These are phyloP conservation scores for Micromussa lordhowensis DNA, from an alignment of 92 coral and sea anemone species.

Conservation along the genomic window DNA sequence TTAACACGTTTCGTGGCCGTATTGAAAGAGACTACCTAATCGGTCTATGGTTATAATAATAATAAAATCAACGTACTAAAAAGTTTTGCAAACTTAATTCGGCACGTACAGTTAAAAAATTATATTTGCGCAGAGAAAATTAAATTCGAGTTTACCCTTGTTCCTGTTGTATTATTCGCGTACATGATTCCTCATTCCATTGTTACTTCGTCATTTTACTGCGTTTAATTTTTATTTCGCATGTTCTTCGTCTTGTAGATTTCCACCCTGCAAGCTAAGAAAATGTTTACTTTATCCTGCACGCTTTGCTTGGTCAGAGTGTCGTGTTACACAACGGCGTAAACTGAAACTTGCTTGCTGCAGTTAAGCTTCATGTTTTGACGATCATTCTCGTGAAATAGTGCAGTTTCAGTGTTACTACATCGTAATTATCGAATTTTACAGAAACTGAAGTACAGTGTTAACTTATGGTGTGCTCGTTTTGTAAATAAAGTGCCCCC, in stretches of 20 bases:
- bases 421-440: background rate
- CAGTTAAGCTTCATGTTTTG: background rate
- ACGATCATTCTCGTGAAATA: background rate
- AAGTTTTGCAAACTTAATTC: background rate
- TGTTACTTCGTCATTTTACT: background rate
- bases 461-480: no score
- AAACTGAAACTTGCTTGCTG: background rate
- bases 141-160: no score
- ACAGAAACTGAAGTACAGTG: background rate
- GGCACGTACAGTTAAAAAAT: background rate
- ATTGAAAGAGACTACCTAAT: background rate
- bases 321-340: background rate
- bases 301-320: background rate
- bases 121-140: background rate
- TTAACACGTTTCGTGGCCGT: constrained; percentile 1
- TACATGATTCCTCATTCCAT: background rate
- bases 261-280: background rate
- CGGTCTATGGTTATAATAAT: background rate
- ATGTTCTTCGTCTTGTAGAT: background rate
- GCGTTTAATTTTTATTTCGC: background rate
- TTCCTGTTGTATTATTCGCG: background rate
- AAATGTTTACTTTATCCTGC: background rate
- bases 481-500: no score
- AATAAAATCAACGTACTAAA: background rate
- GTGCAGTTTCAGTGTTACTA: background rate